Evolutionary conservation across 1,140 invertebrate species (phyloP).

Genomic region (Drepana arcuata): DNA sequence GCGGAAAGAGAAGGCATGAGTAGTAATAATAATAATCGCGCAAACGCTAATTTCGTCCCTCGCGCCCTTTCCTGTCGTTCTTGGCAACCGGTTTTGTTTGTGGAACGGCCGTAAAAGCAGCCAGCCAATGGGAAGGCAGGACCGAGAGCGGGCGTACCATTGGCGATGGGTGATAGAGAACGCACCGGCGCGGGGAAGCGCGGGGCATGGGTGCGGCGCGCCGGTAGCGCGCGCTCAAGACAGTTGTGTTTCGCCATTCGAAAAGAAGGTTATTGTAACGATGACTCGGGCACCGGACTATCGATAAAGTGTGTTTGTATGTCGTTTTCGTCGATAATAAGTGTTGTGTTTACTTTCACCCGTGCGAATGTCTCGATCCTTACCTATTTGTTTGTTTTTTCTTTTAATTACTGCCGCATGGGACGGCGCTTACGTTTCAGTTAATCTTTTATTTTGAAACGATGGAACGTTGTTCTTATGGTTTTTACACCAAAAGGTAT

Average conservation of each 20-base stretch:
- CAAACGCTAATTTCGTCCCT: conserved; percentile 63
- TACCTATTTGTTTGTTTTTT: conserved; percentile 67
- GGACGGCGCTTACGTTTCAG: conserved; percentile 66
- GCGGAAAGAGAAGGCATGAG: conserved; percentile 32
- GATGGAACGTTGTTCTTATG: conserved; percentile 71
- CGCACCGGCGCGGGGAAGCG: conserved; percentile 28
- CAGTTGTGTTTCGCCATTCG: conserved; percentile 63
- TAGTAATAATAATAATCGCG: conserved; percentile 56
- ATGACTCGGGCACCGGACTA: conserved; percentile 62
- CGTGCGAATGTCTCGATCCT: conserved; percentile 69
- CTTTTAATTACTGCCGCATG: conserved; percentile 65
- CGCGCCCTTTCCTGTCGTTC: conserved; percentile 61
- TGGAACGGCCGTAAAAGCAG: conserved; percentile 59
- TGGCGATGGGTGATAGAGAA: conserved; percentile 47
- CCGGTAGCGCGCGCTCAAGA: conserved; percentile 23
- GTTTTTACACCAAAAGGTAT: conserved; percentile 72
- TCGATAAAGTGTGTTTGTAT: conserved; percentile 72
- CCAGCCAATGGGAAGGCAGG: conserved; percentile 35
- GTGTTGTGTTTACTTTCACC: conserved; percentile 70
- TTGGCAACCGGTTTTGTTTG: conserved; percentile 67
- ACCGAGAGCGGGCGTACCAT: conserved; percentile 50
- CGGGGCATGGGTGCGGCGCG: conserved; percentile 44
- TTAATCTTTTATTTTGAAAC: conserved; percentile 70
- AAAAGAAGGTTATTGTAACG: conserved; percentile 64
- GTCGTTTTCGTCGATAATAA: conserved; percentile 70